Base-by-base conservation (phyloP, 2,888 invertebrate genomes). In the Loripinus fragilis region DNA sequence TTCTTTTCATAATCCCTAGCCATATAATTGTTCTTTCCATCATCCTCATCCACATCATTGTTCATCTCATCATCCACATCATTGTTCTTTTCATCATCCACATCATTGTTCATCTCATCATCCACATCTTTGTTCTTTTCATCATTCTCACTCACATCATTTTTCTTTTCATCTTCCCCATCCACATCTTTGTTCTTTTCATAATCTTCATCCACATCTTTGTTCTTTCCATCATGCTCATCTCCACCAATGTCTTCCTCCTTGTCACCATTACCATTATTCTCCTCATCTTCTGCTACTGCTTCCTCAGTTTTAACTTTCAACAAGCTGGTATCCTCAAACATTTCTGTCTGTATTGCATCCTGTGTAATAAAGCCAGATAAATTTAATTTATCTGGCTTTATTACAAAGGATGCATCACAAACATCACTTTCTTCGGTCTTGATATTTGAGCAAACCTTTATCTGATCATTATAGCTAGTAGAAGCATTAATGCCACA, bases 101-200 rank as follows among this genome's bases (percentile, higher is more conserved):
- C 55, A 55, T 5, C 55, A 55, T 25, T 15, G 15, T 55, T 3
- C 2, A 25, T 10, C 23, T 25, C 28, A 25, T 55, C 28, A 25
- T 55, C 69, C 28, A 30, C 33, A 33, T 68, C 42, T 48, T 38
- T 42, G 20, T 72, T 68, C 8, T 66, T 42, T 42, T 71, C 71
- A 41, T 69, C 64, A 50, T 76, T 70, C 45, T 67, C 42, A 64
- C 64, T 68, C 38, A 33, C 67, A 68, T 72, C 60, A 48, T 68
- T 64, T 20, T n/a, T 33, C 1, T 69, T 64, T 8, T 55, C 28
- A 55, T 38, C n/a, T 15, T 33, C 25, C 8, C 30, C 48, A 48
- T 20, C 28, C 15, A 33, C 45, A 45, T 69, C 69, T 48, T 48
- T 28, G 1, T 48, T 28, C 2, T 20, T 38, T 7, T 35, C n/a